Conservation (phyloP, 2,888 invertebrate genomes). For the Leucophora obtusa region DNA sequence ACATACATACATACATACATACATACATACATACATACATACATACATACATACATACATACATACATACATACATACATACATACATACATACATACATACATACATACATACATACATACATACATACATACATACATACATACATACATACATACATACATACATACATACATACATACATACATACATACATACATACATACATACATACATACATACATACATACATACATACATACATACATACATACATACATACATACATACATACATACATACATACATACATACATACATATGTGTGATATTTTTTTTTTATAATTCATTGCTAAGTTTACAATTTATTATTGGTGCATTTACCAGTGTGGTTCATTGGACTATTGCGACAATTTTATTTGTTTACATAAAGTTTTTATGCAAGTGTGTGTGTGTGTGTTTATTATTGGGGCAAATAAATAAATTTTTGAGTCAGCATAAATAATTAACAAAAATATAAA, state of each 20-base stretch:
- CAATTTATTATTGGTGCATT: too few relatives aligned
- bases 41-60: not conserved
- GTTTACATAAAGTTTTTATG: too few relatives aligned
- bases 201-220: slow-evolving; percentile 27
- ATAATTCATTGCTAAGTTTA: too few relatives aligned
- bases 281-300: not conserved
- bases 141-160: slow-evolving; percentile 27
- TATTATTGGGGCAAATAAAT: too few relatives aligned
- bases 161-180: slow-evolving; percentile 32
- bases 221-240: slow-evolving; percentile 26
- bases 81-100: slow-evolving; percentile 15
- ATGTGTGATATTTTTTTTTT: not conserved
- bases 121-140: slow-evolving; percentile 21
- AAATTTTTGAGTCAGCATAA: too few relatives aligned
- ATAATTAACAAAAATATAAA: too few relatives aligned
- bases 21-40: slow-evolving; percentile 7
- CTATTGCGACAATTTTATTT: too few relatives aligned
- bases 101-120: slow-evolving; percentile 15
- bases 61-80: not conserved
- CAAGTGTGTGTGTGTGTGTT: too few relatives aligned
- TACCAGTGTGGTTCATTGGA: not conserved
- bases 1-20: not conserved
- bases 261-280: not conserved
- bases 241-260: slow-evolving; percentile 18
- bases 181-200: slow-evolving; percentile 31